Conservation (phyloP, 2,888 invertebrate genomes). For the Dugesia japonica region DNA sequence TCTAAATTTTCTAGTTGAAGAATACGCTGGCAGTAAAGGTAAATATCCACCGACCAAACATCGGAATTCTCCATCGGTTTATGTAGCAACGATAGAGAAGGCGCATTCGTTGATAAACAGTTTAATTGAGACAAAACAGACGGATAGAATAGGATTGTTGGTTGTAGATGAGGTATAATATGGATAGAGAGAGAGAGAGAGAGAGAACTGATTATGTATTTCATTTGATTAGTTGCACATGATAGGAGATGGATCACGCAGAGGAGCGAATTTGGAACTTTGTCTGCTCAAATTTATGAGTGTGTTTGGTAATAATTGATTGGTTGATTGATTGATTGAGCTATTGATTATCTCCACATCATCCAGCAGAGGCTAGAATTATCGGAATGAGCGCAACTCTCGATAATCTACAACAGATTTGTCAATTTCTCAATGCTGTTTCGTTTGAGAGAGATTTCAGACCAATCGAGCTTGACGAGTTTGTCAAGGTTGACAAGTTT, state of each 20-base stretch:
- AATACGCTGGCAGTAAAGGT: slow-evolving; percentile 81
- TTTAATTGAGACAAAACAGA: slow-evolving; percentile 60
- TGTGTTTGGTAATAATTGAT: background rate
- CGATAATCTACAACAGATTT: slow-evolving; percentile 68
- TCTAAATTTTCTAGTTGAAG: slow-evolving; percentile 73
- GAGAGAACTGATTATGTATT: too few species aligned
- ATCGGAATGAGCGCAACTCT: slow-evolving; percentile 94
- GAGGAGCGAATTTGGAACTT: slow-evolving; percentile 69
- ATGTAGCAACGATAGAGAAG: slow-evolving; percentile 84
- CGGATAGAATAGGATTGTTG: slow-evolving; percentile 63
- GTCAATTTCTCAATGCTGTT: slow-evolving; percentile 65
- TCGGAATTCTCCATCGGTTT: slow-evolving; percentile 63
- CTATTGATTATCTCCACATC: background rate
- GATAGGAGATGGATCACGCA: slow-evolving; percentile 64
- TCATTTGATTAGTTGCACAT: slow-evolving; percentile 63
- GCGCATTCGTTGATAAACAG: slow-evolving; percentile 68
- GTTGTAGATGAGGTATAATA: slow-evolving; percentile 66
- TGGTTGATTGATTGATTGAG: too few species aligned
- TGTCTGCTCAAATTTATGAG: background rate
- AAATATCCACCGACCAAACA: slow-evolving; percentile 64
- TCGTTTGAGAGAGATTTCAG: slow-evolving; percentile 69
- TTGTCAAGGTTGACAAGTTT: slow-evolving; percentile 57
- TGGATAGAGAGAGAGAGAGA: too few species aligned
- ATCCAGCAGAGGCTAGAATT: slow-evolving; percentile 59
- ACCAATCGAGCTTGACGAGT: slow-evolving; percentile 64